Base-by-base conservation (phyloP, 2,888 invertebrate genomes). In the Bugulina stolonifera region DNA sequence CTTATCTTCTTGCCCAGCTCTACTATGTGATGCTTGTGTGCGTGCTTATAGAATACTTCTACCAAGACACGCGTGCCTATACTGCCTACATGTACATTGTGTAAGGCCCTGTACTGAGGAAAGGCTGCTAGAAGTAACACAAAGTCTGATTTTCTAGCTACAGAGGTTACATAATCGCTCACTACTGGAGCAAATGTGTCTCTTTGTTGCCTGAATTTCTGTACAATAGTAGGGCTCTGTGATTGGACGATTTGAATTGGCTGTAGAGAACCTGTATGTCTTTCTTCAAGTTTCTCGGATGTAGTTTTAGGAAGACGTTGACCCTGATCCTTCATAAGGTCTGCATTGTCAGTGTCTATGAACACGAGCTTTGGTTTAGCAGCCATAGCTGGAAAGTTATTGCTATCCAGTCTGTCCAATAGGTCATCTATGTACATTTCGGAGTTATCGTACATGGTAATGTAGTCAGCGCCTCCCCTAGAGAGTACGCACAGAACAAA, bases 301-400 rank as follows among this genome's bases (percentile, higher is more conserved):
- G 22, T 34, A n/a, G 27, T n/a, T 32, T 64, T 64, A 32, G 64
- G 64, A 18, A 64, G 2, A 32, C 25, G 18, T 27, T 29, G 14
- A 14, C 64, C 64, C n/a, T 3, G 3, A n/a, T 64, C 64, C 22
- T 27, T 14, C 18, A 27, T 27, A 29, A 32, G 32, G 32, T 27
- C n/a, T 64, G 22, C 2, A 32, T n/a, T 64, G 64, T 64, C 27
- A 34, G 32, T 32, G n/a, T 64, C 64, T 5, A 64, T 32, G 34
- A 32, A 64, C 18, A 64, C 27, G 5, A 64, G n/a, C 64, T 64
- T 64, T 32, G 64, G 64, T 34, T 64, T 64, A 27, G 5, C 64
- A 14, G 64, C 64, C 64, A 64, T 64, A 10, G 64, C 64, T 29
- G 64, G 64, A 34, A 64, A 64, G 32, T 64, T 27, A n/a, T 64